Conservation (phyloP, 53 echinoderm and acorn worm species). For the Temnopleurus reevesii region DNA sequence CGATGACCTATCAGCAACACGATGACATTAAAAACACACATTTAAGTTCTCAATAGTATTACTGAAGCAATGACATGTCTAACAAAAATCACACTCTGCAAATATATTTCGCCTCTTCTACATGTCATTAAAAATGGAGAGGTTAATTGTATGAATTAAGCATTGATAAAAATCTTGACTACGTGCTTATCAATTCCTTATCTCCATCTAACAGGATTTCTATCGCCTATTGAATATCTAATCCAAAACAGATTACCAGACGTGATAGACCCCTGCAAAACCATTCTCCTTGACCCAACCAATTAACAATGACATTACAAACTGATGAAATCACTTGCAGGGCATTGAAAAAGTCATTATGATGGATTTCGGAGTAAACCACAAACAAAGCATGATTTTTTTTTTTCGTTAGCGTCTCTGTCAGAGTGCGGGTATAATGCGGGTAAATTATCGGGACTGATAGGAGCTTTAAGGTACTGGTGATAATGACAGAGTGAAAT, state of each 20-base stretch:
- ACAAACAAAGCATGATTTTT: background rate
- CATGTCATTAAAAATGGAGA: background rate
- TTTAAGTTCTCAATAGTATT: background rate
- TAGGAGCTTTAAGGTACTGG: background rate
- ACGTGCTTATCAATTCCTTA: background rate
- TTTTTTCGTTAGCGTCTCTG: background rate
- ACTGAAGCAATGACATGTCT: background rate
- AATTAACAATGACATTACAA: conserved; percentile 39
- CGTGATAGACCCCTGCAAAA: background rate
- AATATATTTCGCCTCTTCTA: background rate
- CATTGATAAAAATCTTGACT: background rate
- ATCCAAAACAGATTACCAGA: background rate
- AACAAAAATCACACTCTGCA: background rate
- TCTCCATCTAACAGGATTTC: background rate
- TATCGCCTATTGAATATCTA: background rate
- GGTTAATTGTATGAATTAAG: conserved; percentile 4
- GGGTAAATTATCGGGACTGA: too few species aligned
- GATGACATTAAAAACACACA: background rate
- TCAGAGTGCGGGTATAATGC: too few species aligned
- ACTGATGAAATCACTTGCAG: background rate
- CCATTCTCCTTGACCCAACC: conserved; percentile 37
- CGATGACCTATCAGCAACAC: too few species aligned
- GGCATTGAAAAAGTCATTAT: conserved; percentile 37
- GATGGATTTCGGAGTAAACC: background rate
- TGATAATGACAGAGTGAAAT: background rate